Conservation (phyloP, 2,888 invertebrate genomes). For the Pollenia amentaria region DNA sequence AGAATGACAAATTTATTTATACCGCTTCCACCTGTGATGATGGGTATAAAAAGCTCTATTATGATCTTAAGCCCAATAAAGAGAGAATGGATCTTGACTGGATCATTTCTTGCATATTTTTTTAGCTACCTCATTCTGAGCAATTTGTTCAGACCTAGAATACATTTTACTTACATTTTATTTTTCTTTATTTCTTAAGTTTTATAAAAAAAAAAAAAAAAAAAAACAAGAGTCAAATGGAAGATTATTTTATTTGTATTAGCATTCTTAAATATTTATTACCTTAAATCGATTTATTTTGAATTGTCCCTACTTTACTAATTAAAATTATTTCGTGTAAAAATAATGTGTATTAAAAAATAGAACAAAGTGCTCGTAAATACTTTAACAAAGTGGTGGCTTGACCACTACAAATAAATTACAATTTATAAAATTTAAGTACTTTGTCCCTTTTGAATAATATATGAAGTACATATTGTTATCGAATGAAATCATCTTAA, state of each 20-base stretch:
- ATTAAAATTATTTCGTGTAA: conserved; percentile 36
- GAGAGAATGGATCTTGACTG: too few relatives aligned
- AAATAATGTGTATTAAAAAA: conserved; percentile 36
- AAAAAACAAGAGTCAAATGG: too few relatives aligned
- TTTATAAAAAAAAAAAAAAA: too few relatives aligned
- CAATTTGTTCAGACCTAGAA: too few relatives aligned
- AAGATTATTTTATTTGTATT: background rate
- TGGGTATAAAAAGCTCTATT: too few relatives aligned
- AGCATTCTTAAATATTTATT: background rate
- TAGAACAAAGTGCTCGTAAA: background rate
- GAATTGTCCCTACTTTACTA: background rate
- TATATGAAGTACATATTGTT: conserved; percentile 58
- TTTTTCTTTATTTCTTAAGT: too few relatives aligned
- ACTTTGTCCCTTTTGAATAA: conserved; percentile 69
- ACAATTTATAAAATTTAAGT: conserved; percentile 68
- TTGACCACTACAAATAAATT: conserved; percentile 61
- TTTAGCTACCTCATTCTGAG: too few relatives aligned
- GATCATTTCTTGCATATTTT: too few relatives aligned
- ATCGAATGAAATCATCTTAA: conserved; percentile 70
- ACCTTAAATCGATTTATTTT: background rate
- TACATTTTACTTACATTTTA: too few relatives aligned
- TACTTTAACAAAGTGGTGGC: conserved; percentile 32
- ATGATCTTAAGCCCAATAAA: too few relatives aligned
- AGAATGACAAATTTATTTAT: too few relatives aligned
- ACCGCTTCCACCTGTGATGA: too few relatives aligned